Evolutionary conservation across 2,113 vertebrate genomes (phyloP).

Genomic region (Barbus barbus): DNA sequence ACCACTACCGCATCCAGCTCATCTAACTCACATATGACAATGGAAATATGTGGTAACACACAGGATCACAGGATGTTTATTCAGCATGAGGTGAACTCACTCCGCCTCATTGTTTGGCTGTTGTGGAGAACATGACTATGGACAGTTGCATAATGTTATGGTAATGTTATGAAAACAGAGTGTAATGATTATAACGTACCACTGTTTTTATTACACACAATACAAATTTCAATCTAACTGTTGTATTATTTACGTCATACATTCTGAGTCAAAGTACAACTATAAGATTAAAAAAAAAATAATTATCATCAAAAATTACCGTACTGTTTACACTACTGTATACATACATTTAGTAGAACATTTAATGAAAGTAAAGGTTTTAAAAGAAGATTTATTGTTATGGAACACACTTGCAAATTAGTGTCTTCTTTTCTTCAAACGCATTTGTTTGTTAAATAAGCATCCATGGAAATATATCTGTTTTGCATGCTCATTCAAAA

Average conservation of each 20-base stretch:
- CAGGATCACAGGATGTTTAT: not conserved
- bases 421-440: conserved; percentile 34
- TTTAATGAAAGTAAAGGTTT: not conserved
- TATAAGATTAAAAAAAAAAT: not conserved
- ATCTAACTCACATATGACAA: not conserved
- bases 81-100: not conserved
- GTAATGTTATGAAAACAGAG: not conserved
- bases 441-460: conserved; percentile 56
- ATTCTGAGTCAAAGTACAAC: not conserved
- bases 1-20: not conserved
- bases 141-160: not conserved
- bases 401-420: conserved; percentile 52
- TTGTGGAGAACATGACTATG: not conserved
- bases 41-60: conserved; percentile 31
- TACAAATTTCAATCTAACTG: not conserved
- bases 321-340: not conserved
- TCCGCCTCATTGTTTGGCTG: not conserved
- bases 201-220: not conserved
- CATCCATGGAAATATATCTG: conserved; percentile 40
- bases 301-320: not conserved
- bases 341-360: not conserved
- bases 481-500: conserved; percentile 51
- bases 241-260: not conserved
- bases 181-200: not conserved
- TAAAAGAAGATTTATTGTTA: not conserved